Conservation (phyloP, 2,113 vertebrate species). For the Tachycineta bicolor region DNA sequence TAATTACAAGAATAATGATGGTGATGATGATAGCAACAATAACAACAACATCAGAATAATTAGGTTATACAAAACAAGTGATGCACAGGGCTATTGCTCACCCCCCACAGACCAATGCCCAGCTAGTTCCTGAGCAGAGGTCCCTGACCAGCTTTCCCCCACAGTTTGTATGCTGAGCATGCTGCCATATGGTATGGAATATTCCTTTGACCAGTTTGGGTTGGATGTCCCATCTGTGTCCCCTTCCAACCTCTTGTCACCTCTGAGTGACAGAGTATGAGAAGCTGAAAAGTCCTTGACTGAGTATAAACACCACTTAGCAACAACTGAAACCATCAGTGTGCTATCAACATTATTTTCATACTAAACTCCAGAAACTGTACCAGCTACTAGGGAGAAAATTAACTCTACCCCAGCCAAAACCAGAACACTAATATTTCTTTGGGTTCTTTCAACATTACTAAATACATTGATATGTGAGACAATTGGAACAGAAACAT, state of each 20-base stretch:
- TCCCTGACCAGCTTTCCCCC: neutral
- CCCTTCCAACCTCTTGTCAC: neutral
- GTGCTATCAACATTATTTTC: neutral
- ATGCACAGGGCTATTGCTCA: neutral
- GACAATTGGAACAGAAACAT: neutral
- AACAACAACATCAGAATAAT: neutral
- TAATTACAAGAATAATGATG: neutral
- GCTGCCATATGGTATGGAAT: neutral
- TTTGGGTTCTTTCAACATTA: fast-evolving
- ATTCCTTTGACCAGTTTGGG: neutral
- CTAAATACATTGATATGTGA: neutral
- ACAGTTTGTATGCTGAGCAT: too few relatives aligned
- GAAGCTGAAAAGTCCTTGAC: neutral
- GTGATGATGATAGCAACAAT: neutral
- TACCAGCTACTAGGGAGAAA: neutral
- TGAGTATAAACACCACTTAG: neutral
- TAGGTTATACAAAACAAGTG: neutral
- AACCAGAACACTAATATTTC: neutral
- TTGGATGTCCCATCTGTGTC: neutral
- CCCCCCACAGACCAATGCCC: neutral
- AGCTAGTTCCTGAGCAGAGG: neutral
- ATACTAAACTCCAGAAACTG: neutral
- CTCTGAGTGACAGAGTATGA: neutral
- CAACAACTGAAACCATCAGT: neutral
- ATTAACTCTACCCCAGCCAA: neutral